phyloP scores from a whole-genome alignment of 2,797 vertebrate genomes.

The Coilia nasus region DNA sequence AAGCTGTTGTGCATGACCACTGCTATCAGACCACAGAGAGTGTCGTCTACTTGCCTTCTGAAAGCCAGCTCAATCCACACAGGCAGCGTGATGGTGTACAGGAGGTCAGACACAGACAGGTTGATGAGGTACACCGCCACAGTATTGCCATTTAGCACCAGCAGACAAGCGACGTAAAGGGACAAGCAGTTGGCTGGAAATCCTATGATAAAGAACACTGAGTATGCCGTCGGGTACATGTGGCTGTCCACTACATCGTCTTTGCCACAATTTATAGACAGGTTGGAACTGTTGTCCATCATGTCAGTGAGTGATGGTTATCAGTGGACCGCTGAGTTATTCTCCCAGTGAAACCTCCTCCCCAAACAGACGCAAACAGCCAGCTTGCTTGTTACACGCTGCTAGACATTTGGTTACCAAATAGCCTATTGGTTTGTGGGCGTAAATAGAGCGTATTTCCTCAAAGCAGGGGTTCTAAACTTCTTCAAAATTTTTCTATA shows the following conservation, averaged over 20 bases:
- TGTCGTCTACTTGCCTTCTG: neutral
- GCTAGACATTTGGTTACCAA: neutral
- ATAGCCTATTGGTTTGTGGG: neutral
- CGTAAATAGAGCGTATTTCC: neutral
- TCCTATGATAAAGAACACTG: constrained; percentile 60
- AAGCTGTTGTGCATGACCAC: constrained; percentile 68
- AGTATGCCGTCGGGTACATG: constrained; percentile 55
- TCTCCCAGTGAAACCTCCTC: no score
- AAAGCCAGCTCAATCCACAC: constrained; percentile 61
- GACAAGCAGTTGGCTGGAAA: constrained; percentile 66
- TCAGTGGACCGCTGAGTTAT: no score
- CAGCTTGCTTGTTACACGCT: neutral
- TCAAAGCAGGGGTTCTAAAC: no score
- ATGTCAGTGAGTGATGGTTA: neutral
- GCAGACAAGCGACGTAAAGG: constrained; percentile 60
- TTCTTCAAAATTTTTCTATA: no score
- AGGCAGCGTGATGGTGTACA: constrained; percentile 63
- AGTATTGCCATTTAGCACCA: constrained; percentile 56
- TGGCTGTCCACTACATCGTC: neutral
- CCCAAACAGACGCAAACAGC: neutral
- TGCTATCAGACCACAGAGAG: constrained; percentile 49
- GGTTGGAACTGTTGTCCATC: neutral
- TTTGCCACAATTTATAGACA: constrained; percentile 6
- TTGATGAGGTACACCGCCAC: constrained; percentile 60
- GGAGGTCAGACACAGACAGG: constrained; percentile 64